A percentile compares a stretch with the other conserved stretches of the same genome.
phyloP scores from a whole-genome alignment of 1,140 invertebrate genomes.

The Platyscapa corneri region DNA sequence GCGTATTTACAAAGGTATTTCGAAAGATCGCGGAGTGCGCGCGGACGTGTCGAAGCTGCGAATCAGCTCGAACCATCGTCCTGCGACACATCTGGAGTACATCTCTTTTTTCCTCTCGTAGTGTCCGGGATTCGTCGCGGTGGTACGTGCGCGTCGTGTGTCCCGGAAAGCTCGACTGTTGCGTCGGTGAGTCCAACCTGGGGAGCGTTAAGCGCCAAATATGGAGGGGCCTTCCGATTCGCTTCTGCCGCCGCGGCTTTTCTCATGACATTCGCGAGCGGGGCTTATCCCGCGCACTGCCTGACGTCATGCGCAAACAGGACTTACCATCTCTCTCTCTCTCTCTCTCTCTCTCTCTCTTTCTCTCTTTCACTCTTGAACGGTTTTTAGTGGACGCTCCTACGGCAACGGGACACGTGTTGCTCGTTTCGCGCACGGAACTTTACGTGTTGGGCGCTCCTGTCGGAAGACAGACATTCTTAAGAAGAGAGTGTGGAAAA shows the following conservation, averaged over 20 bases:
- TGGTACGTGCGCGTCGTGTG: neutral
- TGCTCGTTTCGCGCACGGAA: neutral
- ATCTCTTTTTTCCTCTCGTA: too few species aligned
- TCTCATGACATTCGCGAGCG: constrained; percentile 45
- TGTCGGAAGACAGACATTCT: neutral
- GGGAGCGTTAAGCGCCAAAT: constrained; percentile 38
- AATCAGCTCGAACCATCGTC: neutral
- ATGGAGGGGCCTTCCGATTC: constrained; percentile 27
- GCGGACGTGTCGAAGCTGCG: neutral
- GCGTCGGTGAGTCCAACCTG: neutral
- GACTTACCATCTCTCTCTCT: neutral
- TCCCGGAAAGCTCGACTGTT: too few species aligned
- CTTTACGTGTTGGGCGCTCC: neutral
- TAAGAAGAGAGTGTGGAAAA: neutral
- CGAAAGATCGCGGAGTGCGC: neutral
- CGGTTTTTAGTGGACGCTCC: too few species aligned
- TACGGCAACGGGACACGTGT: neutral
- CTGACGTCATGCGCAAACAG: neutral
- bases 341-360: too few species aligned
- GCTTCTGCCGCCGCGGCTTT: constrained; percentile 7
- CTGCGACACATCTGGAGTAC: neutral
- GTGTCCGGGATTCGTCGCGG: too few species aligned
- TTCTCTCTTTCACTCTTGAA: too few species aligned
- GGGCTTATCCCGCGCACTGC: neutral
- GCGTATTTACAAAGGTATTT: neutral